Percentiles rank a stretch among this genome's conserved stretches.
Conservation (phyloP, 2,888 invertebrate genomes). For the Morpho deidamia region DNA sequence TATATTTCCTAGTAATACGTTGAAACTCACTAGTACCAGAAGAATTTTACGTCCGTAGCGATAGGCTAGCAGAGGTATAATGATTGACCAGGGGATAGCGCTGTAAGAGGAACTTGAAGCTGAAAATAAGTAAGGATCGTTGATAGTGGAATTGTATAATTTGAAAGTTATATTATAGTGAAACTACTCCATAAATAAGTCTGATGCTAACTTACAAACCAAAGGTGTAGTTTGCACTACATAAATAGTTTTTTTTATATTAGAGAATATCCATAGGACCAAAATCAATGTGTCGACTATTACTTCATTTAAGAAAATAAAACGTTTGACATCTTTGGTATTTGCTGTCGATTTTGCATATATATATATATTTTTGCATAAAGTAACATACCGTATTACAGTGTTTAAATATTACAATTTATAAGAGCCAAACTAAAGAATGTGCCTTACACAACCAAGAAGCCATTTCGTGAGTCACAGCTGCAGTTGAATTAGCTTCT, state of each 20-base stretch:
- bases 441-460: slow-evolving; percentile 34
- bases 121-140: slow-evolving; percentile 3
- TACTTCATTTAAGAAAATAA: too few species aligned
- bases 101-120: not conserved
- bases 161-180: not conserved
- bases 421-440: not conserved
- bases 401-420: not conserved
- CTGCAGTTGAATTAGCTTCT: slow-evolving; percentile 34
- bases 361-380: too few species aligned
- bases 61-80: not conserved
- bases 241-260: too few species aligned
- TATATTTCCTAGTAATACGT: slow-evolving; percentile 1
- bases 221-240: too few species aligned
- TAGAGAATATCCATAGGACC: too few species aligned
- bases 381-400: not conserved
- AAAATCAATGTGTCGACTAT: too few species aligned
- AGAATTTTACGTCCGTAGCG: slow-evolving; percentile 2
- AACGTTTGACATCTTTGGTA: too few species aligned
- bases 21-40: not conserved
- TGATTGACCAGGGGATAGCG: not conserved
- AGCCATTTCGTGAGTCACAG: slow-evolving; percentile 34
- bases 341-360: too few species aligned
- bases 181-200: not conserved
- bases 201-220: too few species aligned
- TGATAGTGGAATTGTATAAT: not conserved